A percentile compares a stretch with the other conserved stretches of the same genome.
These are phyloP conservation scores for Thelaira solivaga DNA, from an alignment of 2,888 invertebrate genomes.

Conservation along the genomic window DNA sequence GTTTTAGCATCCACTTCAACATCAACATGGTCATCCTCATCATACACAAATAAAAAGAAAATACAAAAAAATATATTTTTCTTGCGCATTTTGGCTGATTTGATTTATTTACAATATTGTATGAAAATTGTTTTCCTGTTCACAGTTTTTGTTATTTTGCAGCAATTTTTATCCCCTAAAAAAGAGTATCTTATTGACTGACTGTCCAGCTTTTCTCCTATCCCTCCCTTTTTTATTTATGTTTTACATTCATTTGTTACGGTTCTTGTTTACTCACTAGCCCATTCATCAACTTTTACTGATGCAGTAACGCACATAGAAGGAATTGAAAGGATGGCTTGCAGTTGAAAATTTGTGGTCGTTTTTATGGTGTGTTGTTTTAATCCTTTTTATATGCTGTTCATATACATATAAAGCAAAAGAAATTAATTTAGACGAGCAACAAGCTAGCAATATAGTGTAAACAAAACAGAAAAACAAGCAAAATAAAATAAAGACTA, in stretches of 20 bases:
- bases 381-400: slow-evolving; percentile 12
- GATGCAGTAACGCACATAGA: slow-evolving; percentile 1
- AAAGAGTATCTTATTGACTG: background rate
- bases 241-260: slow-evolving; percentile 20
- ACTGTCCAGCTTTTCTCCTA: background rate
- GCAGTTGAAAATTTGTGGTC: background rate
- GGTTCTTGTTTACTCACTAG: slow-evolving; percentile 18
- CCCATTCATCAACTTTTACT: slow-evolving; percentile 39
- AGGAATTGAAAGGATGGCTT: background rate
- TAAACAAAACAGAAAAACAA: background rate
- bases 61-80: background rate
- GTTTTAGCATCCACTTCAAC: slow-evolving; percentile 24
- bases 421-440: slow-evolving; percentile 20
- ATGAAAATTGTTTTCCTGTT: slow-evolving; percentile 43
- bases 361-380: background rate
- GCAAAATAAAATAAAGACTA: too few relatives aligned
- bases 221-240: too few relatives aligned
- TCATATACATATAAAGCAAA: background rate
- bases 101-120: slow-evolving; percentile 47
- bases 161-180: background rate
- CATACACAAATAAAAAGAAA: too few relatives aligned
- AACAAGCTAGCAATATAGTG: background rate
- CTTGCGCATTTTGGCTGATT: background rate
- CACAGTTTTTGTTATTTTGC: slow-evolving; percentile 24
- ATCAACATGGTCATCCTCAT: slow-evolving; percentile 6